Conservation (phyloP, 2,888 invertebrate genomes). For the Pristionchus arcanus region DNA sequence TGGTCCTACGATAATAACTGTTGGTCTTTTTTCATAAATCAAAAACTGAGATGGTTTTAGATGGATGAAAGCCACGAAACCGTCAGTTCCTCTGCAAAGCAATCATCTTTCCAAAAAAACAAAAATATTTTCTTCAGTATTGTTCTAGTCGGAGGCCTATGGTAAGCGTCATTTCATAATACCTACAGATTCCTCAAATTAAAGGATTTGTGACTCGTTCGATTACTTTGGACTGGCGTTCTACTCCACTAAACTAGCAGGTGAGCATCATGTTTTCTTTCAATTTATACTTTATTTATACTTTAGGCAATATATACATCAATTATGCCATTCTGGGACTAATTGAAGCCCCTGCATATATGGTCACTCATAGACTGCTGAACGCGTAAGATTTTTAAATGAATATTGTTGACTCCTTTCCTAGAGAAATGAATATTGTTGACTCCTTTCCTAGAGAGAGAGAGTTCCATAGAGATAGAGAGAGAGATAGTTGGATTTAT, state of each 20-base stretch:
- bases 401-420: background rate
- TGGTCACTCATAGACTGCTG: conserved; percentile 57
- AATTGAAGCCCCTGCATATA: conserved; percentile 74
- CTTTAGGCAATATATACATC: conserved; percentile 68
- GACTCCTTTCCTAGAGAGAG: no score
- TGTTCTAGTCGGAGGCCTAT: background rate
- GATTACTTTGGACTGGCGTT: conserved; percentile 76
- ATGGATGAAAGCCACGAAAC: background rate
- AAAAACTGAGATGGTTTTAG: background rate
- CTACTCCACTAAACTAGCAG: conserved; percentile 72
- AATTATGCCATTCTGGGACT: conserved; percentile 73
- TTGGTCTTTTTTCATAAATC: background rate
- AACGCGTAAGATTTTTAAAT: background rate
- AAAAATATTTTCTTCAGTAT: conserved; percentile 3
- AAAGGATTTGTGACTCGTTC: conserved; percentile 69
- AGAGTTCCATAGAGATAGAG: no score
- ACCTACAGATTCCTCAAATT: background rate
- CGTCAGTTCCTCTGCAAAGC: background rate
- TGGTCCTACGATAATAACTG: background rate
- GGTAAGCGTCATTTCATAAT: background rate
- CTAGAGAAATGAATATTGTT: background rate
- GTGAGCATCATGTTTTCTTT: background rate
- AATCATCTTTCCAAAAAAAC: conserved; percentile 11
- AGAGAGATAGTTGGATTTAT: no score
- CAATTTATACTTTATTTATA: background rate